Percentiles rank a stretch among this genome's conserved stretches.
Evolutionary conservation across 1,140 invertebrate species (phyloP).

Genomic region (Pantala flavescens): DNA sequence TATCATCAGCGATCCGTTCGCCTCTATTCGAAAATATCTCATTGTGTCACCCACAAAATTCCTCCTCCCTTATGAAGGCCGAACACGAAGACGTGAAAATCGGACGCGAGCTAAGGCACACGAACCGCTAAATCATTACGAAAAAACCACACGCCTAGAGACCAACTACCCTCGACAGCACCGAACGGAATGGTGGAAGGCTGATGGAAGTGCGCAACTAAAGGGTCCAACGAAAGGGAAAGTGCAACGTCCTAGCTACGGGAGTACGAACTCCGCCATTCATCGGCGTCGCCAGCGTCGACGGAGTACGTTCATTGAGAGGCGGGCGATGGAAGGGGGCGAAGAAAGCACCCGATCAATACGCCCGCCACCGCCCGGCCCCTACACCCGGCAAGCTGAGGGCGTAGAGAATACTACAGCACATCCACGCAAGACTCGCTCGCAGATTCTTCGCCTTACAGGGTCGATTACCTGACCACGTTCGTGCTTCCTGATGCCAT

Average conservation of each 20-base stretch:
- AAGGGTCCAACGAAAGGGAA: neutral
- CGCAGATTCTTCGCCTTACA: neutral
- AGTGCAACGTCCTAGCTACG: neutral
- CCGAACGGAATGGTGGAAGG: neutral
- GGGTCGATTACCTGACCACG: neutral
- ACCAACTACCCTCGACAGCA: too few relatives aligned
- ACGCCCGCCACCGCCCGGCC: neutral
- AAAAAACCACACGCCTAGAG: too few relatives aligned
- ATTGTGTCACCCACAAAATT: too few relatives aligned
- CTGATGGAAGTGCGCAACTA: neutral
- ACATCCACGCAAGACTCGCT: neutral
- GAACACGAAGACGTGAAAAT: too few relatives aligned
- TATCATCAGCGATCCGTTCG: too few relatives aligned
- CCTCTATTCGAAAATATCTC: too few relatives aligned
- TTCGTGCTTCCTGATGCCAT: neutral
- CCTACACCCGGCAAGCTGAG: neutral
- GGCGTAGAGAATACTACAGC: neutral
- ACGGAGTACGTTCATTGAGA: neutral
- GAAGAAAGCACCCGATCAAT: neutral
- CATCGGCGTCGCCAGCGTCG: neutral
- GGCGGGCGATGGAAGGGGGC: conserved; percentile 9
- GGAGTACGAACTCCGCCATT: conserved; percentile 7
- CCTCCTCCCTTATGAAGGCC: too few relatives aligned
- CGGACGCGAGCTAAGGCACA: too few relatives aligned
- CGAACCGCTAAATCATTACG: too few relatives aligned